Evolutionary conservation across 1,140 invertebrate genomes (phyloP), one percentile per base, ranked within the genome.

Genomic region (Argopecten irradians): DNA sequence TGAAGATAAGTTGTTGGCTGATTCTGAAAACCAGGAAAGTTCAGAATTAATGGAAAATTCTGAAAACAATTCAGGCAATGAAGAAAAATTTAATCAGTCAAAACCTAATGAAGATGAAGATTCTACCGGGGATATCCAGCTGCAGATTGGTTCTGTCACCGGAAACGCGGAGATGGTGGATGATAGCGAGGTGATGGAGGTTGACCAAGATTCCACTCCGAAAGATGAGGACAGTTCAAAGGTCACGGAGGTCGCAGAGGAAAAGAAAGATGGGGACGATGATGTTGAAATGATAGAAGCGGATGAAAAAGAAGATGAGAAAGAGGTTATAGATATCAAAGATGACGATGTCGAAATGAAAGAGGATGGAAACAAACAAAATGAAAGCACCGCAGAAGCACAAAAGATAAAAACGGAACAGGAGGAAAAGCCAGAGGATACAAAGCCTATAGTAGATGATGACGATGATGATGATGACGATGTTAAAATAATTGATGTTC

Each of bases 81-180:
- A 22, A 82, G 34, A 33, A 22, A 34, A 11, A 36, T 33, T 3
- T 83, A 39, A 41, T 82, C 86, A 91, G 55, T 87, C 90, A 83
- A 86, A 91, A 55, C 83, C 86, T 85, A 90, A 90, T 83, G 91
- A 91, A 83, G 84, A 85, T 55, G 87, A 83, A 33, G 85, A 19
- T 86, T 35, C n/a, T 39, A 22, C 46, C 87, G 83, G 36, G 35
- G 90, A 90, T 36, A 86, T 89, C 43, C 89, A 87, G 83, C 88
- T 91, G 34, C 90, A 91, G 85, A 92, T 92, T 16, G 84, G 90
- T 14, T 88, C 91, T 0, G 90, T 91, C n/a, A 87, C 89, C 34
- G 90, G 92, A n/a, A 84, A 86, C 34, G 85, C 86, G 7, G 86
- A 91, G 34, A 84, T 84, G 36, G 34, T 28, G 19, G 28, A 55